phyloP scores from a whole-genome alignment of 2,888 invertebrate species.

The Xanthorhoe spadicearia region DNA sequence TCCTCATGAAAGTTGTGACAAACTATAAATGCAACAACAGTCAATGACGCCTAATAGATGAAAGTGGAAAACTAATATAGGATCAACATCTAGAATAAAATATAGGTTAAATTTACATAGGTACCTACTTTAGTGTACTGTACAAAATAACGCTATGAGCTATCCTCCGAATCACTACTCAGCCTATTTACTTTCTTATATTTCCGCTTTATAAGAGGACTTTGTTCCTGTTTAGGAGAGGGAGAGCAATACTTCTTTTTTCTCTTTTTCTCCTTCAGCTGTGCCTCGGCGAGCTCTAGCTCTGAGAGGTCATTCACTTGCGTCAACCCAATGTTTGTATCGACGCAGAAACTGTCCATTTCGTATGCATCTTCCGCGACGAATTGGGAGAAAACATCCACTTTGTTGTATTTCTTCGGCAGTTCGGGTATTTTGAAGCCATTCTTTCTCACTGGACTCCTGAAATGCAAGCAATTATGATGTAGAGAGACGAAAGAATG shows the following conservation, averaged over 20 bases:
- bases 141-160: slow-evolving; percentile 47
- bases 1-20: neutral
- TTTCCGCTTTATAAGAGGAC: slow-evolving; percentile 64
- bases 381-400: slow-evolving; percentile 81
- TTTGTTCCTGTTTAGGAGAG: slow-evolving; percentile 52
- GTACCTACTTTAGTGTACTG: neutral
- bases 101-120: too few species aligned
- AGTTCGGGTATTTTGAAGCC: slow-evolving; percentile 86
- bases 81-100: too few species aligned
- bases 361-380: slow-evolving; percentile 82
- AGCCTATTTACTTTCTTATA: slow-evolving; percentile 62
- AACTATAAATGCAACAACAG: neutral
- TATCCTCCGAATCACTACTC: slow-evolving; percentile 77
- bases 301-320: slow-evolving; percentile 79
- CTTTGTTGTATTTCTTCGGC: slow-evolving; percentile 67
- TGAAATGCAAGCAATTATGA: slow-evolving; percentile 56
- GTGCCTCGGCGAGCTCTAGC: slow-evolving; percentile 87
- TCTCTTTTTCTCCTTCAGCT: slow-evolving; percentile 68
- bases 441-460: slow-evolving; percentile 84
- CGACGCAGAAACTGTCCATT: slow-evolving; percentile 87
- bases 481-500: neutral
- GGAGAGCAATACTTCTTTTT: slow-evolving; percentile 48
- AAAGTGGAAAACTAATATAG: too few species aligned
- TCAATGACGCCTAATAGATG: neutral
- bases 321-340: slow-evolving; percentile 82